Evolutionary conservation across 2,113 vertebrate genomes (phyloP), one percentile per base, ranked within the genome.

Genomic region (Dunckerocampus dactyliophorus): DNA sequence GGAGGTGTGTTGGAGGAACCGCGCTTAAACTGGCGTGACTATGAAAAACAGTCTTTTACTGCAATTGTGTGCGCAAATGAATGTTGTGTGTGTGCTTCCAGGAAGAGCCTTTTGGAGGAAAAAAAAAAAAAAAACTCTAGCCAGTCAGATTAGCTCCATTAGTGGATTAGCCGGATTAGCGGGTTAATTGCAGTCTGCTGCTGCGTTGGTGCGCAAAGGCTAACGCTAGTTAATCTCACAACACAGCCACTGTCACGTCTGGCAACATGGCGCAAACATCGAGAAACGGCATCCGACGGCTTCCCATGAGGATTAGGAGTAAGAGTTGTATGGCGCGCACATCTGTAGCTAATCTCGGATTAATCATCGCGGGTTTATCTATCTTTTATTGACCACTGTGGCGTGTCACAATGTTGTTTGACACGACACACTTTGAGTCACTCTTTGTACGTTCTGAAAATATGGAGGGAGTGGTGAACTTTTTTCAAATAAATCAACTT

Each of bases 141-240:
- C 71, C 82, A 87, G 72, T 87, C 84, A 87, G 85, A 88, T 89
- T 89, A 89, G 84, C 83, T 85, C 79, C 69, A 88, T 88, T 87
- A 88, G 83, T 77, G 84, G 87, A 88, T 89, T 87, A 87, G 82
- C 79, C 56, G 79, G 82, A 84, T 84, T 89, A 87, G 82, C 80
- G 81, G 75, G 82, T 88, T 89, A 89, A 89, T 88, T 89, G 84
- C 82, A 65, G 85, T 84, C 85, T 83, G 83, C 77, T 83, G 81
- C 69, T 80, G 87, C 83, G 76, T 82, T 79, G 83, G 63, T 72
- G 80, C 69, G 3, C 79, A 31, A 80, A 82, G 82, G 85, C 85
- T 85, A 88, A 83, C 70, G 74, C 84, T 75, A 22, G 77, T 82
- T 89, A 85, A 89, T 88, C 85, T 24, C 81, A 79, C 71, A 56